Conservation (phyloP, 2,888 invertebrate genomes). For the Pemphredon lugubris region DNA sequence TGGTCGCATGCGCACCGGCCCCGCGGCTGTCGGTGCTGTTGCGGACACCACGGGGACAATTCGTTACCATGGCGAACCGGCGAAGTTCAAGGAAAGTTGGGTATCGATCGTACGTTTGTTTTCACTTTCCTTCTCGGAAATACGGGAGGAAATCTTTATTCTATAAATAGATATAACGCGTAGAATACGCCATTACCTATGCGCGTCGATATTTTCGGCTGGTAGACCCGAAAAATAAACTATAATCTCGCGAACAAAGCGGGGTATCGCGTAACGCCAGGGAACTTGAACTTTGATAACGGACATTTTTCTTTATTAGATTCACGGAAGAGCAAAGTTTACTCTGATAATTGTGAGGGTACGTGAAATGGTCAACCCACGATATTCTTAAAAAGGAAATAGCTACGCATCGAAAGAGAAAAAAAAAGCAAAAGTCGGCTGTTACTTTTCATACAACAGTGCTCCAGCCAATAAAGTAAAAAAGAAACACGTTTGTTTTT, state of each 20-base stretch:
- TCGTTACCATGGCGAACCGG: conserved; percentile 22
- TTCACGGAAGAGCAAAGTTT: no score
- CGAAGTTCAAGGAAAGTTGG: conserved; percentile 52
- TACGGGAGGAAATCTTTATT: not conserved
- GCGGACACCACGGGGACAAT: conserved; percentile 9
- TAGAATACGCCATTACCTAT: not conserved
- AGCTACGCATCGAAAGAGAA: no score
- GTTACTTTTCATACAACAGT: no score
- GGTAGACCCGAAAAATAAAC: conserved; percentile 4
- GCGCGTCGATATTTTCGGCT: conserved; percentile 7
- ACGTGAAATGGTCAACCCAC: no score
- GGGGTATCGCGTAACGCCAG: not conserved
- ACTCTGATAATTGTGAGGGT: no score
- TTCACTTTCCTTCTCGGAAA: conserved; percentile 25
- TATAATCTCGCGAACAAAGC: not conserved
- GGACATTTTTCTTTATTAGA: no score
- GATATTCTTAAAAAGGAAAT: no score
- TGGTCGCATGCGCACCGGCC: conserved; percentile 1
- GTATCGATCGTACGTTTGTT: conserved; percentile 45
- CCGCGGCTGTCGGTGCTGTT: not conserved
- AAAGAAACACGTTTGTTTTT: no score
- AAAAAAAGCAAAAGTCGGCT: no score
- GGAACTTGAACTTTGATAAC: no score
- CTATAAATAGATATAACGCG: conserved; percentile 11
- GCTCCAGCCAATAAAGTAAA: no score